Conservation (phyloP, 2,888 invertebrate genomes). For the Koerneria pararmatus region DNA sequence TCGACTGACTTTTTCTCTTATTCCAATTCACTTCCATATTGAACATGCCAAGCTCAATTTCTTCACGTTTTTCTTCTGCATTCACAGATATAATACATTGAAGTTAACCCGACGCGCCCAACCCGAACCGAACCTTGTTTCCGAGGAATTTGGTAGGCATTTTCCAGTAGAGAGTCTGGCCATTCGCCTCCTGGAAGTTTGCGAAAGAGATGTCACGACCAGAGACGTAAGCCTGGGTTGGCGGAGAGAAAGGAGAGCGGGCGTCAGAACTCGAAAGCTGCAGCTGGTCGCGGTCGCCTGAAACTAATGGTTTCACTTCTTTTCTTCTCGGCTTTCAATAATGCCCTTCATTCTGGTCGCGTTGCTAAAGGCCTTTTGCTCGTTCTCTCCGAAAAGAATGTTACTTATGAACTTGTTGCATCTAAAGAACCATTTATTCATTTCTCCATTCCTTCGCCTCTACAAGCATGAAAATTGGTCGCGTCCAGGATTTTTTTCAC, state of each 20-base stretch:
- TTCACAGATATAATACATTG: neutral
- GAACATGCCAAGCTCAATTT: no score
- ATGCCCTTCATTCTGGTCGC: no score
- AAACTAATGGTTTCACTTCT: no score
- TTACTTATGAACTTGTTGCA: no score
- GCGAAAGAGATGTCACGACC: slow-evolving; percentile 40
- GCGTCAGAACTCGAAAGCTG: slow-evolving; percentile 47
- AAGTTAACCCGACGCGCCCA: neutral
- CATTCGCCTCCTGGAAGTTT: slow-evolving; percentile 45
- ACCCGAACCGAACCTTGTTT: slow-evolving; percentile 67
- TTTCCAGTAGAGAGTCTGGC: slow-evolving; percentile 73
- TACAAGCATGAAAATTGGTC: no score
- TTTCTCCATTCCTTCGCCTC: no score
- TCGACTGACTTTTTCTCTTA: neutral
- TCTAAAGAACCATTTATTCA: no score
- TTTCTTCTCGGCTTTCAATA: no score
- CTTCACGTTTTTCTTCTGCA: slow-evolving; percentile 1
- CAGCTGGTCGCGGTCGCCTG: slow-evolving; percentile 52
- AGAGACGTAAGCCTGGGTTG: slow-evolving; percentile 33
- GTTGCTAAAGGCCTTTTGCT: no score
- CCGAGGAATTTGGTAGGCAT: slow-evolving; percentile 79
- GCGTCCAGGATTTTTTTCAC: no score
- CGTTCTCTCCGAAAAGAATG: no score
- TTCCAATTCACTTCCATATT: no score
- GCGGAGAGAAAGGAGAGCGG: slow-evolving; percentile 43